Percentiles rank a stretch among this genome's conserved stretches.
Evolutionary conservation across 1,140 invertebrate genomes (phyloP).

Genomic region (Heliconius hewitsoni): DNA sequence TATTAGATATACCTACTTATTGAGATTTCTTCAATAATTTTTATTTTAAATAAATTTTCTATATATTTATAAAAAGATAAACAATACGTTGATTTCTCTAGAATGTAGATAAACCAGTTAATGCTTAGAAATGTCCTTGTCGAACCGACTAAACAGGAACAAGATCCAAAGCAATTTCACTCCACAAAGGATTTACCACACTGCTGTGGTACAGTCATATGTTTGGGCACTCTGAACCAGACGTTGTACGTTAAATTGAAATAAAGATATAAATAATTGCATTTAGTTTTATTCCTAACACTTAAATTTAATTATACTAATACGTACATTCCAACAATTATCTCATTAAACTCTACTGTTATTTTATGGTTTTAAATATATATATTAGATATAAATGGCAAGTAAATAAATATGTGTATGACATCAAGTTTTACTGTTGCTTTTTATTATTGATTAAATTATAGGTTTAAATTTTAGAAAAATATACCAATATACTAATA

Average conservation of each 20-base stretch:
- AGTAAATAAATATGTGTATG: too few species aligned
- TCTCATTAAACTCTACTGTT: too few species aligned
- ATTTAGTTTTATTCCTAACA: neutral
- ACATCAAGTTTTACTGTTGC: too few species aligned
- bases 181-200: constrained; percentile 12
- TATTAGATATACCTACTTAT: neutral
- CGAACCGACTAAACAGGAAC: constrained; percentile 20
- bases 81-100: neutral
- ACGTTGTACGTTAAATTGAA: neutral
- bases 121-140: constrained; percentile 8
- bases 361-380: too few species aligned
- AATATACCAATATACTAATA: too few species aligned
- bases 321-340: too few species aligned
- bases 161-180: constrained; percentile 27
- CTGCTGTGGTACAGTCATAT: neutral
- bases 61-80: too few species aligned
- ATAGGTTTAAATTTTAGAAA: too few species aligned
- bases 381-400: too few species aligned
- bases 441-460: too few species aligned
- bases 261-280: neutral
- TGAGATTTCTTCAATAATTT: neutral
- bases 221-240: neutral
- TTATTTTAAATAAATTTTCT: neutral
- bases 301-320: neutral
- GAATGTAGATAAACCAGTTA: neutral